Evolutionary conservation across 1,140 invertebrate species (phyloP), one percentile per base, ranked within the genome.

Genomic region (Saxidomus purpurata): DNA sequence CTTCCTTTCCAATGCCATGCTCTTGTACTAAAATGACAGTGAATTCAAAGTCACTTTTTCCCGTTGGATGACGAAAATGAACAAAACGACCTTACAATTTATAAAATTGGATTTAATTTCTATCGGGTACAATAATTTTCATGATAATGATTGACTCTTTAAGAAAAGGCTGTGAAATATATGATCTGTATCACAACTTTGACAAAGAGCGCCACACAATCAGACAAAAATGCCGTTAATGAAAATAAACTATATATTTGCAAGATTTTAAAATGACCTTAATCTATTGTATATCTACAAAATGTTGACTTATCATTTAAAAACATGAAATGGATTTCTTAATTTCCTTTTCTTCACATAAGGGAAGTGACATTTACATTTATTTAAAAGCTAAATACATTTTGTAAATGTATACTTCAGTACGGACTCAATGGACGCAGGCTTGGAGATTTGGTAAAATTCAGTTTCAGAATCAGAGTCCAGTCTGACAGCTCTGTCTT

Each of bases 21-120:
- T 55, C 52, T 55, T 55, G 52, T 55, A 55, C 22, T 19, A 55
- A 55, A 55, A 55, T 55, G 52, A 55, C 22, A 55, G 52, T 9
- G 22, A 8, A 28, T 28, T 63, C 6, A 71, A 40, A 71, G 34
- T 71, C 67, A 40, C 67, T 22, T 71, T 71, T 71, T 71, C 17
- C 67, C 15, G n/a, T 38, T n/a, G 28, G 34, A 13, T 36, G 67
- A 71, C 67, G 38, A 71, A 71, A 71, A 28, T 71, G 31, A 71
- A 71, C 28, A 28, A 38, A 71, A 71, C n/a, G 67, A 15, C 67
- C 67, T 71, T 71, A 71, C 67, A 71, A 38, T 71, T 71, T 71
- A 71, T 63, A 63, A 9, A 31, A 38, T 19, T 38, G 8, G 19
- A 25, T 19, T 40, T 71, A 71, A 71, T 71, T 71, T 71, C 67